Percentiles rank a stretch among this genome's conserved stretches.
Conservation (phyloP, 1,140 invertebrate species). For the Campoletis sonorensis region DNA sequence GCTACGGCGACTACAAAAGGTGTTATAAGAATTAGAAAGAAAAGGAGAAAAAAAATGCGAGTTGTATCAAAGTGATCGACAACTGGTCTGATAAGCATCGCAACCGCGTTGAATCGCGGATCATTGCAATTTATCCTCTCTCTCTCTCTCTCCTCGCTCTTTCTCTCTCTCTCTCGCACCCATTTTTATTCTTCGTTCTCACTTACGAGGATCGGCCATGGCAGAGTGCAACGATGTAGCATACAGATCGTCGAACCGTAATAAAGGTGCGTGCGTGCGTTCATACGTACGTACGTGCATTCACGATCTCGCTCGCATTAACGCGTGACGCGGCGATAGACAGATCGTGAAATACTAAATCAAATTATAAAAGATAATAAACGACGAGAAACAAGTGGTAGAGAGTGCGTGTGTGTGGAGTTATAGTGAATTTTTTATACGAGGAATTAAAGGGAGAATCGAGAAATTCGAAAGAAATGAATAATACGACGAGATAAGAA, state of each 20-base stretch:
- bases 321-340: constrained; percentile 33
- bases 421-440: constrained; percentile 27
- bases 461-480: background rate
- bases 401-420: background rate
- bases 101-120: background rate
- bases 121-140: background rate
- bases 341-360: constrained; percentile 23
- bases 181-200: constrained; percentile 10
- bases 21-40: constrained; percentile 15
- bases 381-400: constrained; percentile 8
- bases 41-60: background rate
- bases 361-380: constrained; percentile 13
- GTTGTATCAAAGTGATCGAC: constrained; percentile 8
- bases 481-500: background rate
- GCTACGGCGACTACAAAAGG: constrained; percentile 1
- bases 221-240: constrained; percentile 42
- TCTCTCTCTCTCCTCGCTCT: constrained; percentile 19
- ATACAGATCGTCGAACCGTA: constrained; percentile 47
- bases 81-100: background rate
- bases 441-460: background rate
- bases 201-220: constrained; percentile 16
- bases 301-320: constrained; percentile 29
- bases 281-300: constrained; percentile 51
- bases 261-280: constrained; percentile 53
- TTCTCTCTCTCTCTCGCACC: constrained; percentile 14